Evolutionary conservation across 1,140 invertebrate genomes (phyloP), one percentile per base, ranked within the genome.

Genomic region (Calephelis virginiensis): DNA sequence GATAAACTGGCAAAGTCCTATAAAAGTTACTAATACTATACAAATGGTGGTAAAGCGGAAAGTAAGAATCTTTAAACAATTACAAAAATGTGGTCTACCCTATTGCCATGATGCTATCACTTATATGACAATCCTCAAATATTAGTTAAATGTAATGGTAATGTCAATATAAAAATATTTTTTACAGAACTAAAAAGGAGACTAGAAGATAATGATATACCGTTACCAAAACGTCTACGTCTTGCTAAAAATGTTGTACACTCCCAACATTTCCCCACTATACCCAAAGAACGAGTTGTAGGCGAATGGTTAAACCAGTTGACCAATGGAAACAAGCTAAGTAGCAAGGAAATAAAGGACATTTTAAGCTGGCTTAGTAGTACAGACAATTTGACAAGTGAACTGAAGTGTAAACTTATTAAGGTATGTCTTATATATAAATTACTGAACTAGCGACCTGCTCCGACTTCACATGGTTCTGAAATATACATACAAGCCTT

Each of bases 101-200:
- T 17, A 17, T 3, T 17, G 17, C 17, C 17, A 17, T 17, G 3
- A 17, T 17, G 40, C 8, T 43, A 43, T 8, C 40, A 7, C 8
- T 43, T 6, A 7, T 43, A 40, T 43, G 40, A 43, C 5, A 11
- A 40, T 11, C 8, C 12, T 14, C 13, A 61, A 13, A 61, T 9
- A 13, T 43, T 40, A 13, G 2, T 40, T 10, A 8, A n/a, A 14
- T n/a, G 13, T 43, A 40, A 13, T 61, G 5, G 14, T 48, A 60
- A 38, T 61, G 2, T 28, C 28, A 28, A 28, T 28, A 28, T 28
- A 28, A n/a, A 49, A 43, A 6, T 68, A 56, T 63, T 47, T 17
- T 43, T 85, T 78, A 56, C 71, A 91, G 88, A 85, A 74, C 67
- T 91, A 53, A 91, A 91, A 77, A 80, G 88, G 6, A 77, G 77